These are phyloP conservation scores for Spermophilus dauricus DNA, from an alignment of 2,113 vertebrate genomes.

Conservation along the genomic window DNA sequence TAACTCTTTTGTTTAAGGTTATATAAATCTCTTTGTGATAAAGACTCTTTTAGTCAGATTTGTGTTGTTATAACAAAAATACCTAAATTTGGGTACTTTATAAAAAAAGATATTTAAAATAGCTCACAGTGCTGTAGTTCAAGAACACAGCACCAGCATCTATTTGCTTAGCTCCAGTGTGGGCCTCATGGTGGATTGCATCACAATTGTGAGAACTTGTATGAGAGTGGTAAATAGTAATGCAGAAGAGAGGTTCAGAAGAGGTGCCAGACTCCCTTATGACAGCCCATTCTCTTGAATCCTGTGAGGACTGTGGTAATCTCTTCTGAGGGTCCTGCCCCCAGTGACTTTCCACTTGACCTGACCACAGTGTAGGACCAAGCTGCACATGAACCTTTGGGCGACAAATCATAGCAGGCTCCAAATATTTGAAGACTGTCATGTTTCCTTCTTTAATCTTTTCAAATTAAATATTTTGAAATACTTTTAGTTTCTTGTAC, in stretches of 20 bases:
- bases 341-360: not conserved
- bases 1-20: not conserved
- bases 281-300: not conserved
- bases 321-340: not conserved
- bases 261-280: not conserved
- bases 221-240: not conserved
- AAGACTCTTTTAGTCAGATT: not conserved
- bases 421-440: conserved; percentile 27
- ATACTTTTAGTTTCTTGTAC: conserved; percentile 49
- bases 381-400: not conserved
- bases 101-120: not conserved
- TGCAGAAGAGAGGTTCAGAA: not conserved
- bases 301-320: not conserved
- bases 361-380: not conserved
- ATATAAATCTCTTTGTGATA: not conserved
- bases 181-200: too few relatives aligned
- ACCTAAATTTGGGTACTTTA: not conserved
- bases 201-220: not conserved
- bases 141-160: not conserved
- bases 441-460: not conserved
- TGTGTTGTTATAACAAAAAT: not conserved
- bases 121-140: not conserved
- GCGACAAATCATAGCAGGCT: not conserved
- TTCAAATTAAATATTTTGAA: conserved; percentile 55
- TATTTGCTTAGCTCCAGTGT: not conserved